These are phyloP conservation scores for Lamprotornis superbus DNA, from an alignment of 2,113 vertebrate genomes.

Conservation along the genomic window DNA sequence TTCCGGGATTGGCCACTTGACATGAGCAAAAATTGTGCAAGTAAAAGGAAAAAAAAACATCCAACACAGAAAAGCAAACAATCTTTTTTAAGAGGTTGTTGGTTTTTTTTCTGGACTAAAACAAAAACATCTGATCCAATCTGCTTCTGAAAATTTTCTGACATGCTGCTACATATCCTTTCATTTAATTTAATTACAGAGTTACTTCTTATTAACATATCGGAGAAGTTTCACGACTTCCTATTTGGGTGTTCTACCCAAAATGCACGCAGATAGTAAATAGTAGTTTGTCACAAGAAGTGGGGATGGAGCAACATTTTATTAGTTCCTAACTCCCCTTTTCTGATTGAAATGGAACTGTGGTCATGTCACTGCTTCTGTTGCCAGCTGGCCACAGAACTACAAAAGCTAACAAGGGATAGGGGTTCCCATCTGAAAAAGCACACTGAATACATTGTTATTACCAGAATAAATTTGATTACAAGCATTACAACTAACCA, in stretches of 20 bases:
- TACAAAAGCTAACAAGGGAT: neutral
- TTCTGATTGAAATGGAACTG: neutral
- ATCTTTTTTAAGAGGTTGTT: neutral
- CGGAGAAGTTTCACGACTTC: neutral
- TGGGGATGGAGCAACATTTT: neutral
- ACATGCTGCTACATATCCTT: neutral
- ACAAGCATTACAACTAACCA: neutral
- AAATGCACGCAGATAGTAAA: neutral
- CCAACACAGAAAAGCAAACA: neutral
- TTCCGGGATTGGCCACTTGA: neutral
- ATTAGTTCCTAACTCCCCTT: neutral
- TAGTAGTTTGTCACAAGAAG: neutral
- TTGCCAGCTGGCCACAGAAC: neutral
- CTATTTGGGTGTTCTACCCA: neutral
- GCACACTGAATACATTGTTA: neutral
- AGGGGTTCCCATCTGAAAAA: neutral
- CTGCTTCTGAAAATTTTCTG: neutral
- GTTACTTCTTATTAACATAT: neutral
- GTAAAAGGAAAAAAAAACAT: neutral
- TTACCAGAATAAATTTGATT: neutral
- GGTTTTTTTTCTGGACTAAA: neutral
- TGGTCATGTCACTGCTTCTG: neutral
- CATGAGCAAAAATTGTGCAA: neutral
- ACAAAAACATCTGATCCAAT: neutral
- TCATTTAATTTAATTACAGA: neutral